These are phyloP conservation scores for Carollia perspicillata DNA, from an alignment of 2,113 vertebrate genomes.

Conservation along the genomic window DNA sequence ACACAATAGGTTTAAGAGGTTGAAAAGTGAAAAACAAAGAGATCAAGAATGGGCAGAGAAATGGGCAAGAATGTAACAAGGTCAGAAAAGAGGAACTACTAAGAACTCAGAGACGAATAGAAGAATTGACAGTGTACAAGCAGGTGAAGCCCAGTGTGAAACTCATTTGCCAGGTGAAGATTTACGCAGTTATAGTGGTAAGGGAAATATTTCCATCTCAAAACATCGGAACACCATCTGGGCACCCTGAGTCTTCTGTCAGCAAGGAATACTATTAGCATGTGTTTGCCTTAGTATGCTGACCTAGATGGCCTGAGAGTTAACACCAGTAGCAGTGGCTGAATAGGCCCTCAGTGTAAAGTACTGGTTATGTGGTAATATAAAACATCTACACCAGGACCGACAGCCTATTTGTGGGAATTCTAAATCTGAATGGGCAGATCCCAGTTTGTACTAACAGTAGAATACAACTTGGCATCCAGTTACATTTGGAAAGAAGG, in stretches of 20 bases:
- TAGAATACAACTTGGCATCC: not conserved
- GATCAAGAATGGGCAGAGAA: not conserved
- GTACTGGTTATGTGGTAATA: fast-evolving
- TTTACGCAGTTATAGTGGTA: not conserved
- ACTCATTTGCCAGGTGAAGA: not conserved
- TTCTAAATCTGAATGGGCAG: not conserved
- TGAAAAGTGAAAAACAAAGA: not conserved
- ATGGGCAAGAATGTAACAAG: too few species aligned
- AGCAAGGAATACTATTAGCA: not conserved
- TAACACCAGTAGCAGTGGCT: not conserved
- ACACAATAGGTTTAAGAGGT: not conserved
- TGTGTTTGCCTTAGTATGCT: not conserved
- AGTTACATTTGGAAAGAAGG: not conserved
- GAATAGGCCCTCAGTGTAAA: not conserved
- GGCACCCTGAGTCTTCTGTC: not conserved
- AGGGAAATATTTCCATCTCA: not conserved
- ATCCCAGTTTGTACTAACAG: not conserved
- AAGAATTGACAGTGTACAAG: not conserved
- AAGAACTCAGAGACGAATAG: not conserved
- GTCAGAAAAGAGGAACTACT: not conserved
- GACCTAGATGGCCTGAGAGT: not conserved
- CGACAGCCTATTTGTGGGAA: not conserved
- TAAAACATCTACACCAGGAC: not conserved
- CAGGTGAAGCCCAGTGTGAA: not conserved
- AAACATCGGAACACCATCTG: not conserved